Evolutionary conservation across 2,888 invertebrate species (phyloP).

Genomic region (Eucera pruinosa): DNA sequence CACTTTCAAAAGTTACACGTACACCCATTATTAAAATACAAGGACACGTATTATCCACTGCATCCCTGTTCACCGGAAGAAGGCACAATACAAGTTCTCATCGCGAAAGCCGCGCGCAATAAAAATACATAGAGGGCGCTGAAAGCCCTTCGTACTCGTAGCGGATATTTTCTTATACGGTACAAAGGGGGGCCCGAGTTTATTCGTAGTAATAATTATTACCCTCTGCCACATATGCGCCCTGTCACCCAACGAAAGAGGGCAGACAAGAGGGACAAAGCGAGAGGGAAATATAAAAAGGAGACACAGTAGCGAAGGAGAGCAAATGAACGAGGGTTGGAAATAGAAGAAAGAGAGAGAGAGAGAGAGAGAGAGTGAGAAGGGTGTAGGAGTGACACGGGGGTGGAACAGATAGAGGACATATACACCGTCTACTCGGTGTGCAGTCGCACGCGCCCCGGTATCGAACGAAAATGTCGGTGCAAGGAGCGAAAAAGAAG

Average conservation of each 20-base stretch:
- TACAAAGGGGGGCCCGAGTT: background rate
- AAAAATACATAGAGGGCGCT: background rate
- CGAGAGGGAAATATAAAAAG: no score
- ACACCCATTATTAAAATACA: no score
- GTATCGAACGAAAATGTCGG: constrained; percentile 65
- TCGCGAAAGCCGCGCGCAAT: background rate
- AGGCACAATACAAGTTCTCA: background rate
- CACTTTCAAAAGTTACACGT: no score
- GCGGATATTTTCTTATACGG: constrained; percentile 2
- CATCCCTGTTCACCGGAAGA: background rate
- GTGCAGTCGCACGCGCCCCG: constrained; percentile 36
- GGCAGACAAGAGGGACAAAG: background rate
- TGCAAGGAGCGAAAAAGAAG: constrained; percentile 37
- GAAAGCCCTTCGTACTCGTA: constrained; percentile 2
- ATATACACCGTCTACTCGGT: constrained; percentile 18
- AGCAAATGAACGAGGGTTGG: constrained; percentile 17
- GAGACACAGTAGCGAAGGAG: background rate
- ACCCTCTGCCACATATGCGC: background rate
- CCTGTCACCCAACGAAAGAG: background rate
- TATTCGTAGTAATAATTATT: constrained; percentile 37
- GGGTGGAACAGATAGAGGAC: constrained; percentile 16
- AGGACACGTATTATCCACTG: no score
- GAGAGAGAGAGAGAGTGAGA: no score
- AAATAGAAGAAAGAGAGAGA: no score
- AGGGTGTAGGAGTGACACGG: no score